Base-by-base conservation (phyloP, 2,113 vertebrate genomes). In the Tachysurus vachellii region DNA sequence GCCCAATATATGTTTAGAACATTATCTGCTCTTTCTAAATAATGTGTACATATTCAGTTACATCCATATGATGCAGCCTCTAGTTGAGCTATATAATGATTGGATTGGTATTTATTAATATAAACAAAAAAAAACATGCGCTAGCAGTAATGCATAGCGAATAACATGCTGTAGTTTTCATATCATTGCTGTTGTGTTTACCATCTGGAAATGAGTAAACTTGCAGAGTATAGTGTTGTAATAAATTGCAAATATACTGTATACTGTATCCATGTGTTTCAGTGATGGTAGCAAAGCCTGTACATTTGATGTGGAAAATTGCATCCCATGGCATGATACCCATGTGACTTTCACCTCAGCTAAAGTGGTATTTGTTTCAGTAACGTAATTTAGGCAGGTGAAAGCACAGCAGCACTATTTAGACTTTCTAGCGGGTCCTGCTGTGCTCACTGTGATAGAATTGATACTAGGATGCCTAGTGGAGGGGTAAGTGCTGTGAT, bases 311-410 rank as follows among this genome's bases (percentile, higher is more conserved):
- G 70, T 75, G 31, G 31, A 61, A 85, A 57, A 59, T 36, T 57
- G 31, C 73, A 36, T 84, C 36, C 50, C 56, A 42, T 57, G 17
- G 42, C 50, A 84, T 70, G 64, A 3, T 4, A 17, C 8, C 54
- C 70, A 57, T 84, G 66, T 84, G 82, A 71, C 53, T 84, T 71
- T 57, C 66, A n/a, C 70, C n/a, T 50, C 71, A 85, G 83, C 19
- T 57, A 62, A 47, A 76, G 56, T 83, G 36, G 9, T 70, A 70
- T 87, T 76, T 68, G 28, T 77, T 76, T 82, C 71, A 54, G 61
- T 86, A 50, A 89, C 83, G 73, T 76, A 79, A 76, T 62, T 76
- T 56, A 83, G 47, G 77, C 80, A 83, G 85, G 85, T 85, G 88
- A 79, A 81, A 79, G 85, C 85, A 86, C 80, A 86, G 79, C 80